These are phyloP conservation scores for Oncorhynchus nerka DNA, from an alignment of 2,113 vertebrate species.

Conservation along the genomic window DNA sequence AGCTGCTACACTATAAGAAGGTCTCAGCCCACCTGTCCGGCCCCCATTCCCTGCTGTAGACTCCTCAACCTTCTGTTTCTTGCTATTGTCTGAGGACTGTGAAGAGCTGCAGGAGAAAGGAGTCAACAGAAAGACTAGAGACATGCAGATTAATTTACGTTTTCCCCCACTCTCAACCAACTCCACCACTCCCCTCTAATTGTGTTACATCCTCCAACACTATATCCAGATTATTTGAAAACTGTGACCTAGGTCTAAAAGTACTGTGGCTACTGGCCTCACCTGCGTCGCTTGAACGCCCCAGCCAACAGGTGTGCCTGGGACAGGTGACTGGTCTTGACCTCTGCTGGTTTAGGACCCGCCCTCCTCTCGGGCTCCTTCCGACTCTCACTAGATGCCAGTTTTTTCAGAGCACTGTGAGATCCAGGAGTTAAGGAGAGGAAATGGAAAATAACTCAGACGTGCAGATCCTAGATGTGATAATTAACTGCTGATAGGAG, in stretches of 20 bases:
- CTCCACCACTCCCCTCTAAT: too few species aligned
- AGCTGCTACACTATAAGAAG: background rate
- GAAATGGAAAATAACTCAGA: background rate
- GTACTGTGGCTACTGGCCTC: constrained; percentile 23
- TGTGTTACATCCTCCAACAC: too few species aligned
- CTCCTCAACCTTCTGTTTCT: constrained; percentile 87
- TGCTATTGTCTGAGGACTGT: constrained; percentile 85
- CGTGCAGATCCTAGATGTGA: constrained; percentile 10
- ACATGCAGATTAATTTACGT: too few species aligned
- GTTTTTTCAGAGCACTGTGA: constrained; percentile 87
- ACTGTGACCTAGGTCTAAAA: background rate
- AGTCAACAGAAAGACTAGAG: background rate
- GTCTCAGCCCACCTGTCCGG: constrained; percentile 54
- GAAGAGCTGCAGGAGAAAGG: constrained; percentile 70
- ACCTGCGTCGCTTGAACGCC: constrained; percentile 97
- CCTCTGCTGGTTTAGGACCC: constrained; percentile 74
- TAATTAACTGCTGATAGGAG: too few species aligned
- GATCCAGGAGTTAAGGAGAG: constrained; percentile 81
- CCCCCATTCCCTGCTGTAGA: constrained; percentile 53
- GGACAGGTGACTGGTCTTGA: constrained; percentile 86
- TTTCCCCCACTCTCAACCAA: too few species aligned
- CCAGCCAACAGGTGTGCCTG: constrained; percentile 95
- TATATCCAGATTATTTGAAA: background rate
- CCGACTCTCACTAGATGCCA: constrained; percentile 78
- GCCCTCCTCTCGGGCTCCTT: constrained; percentile 88